Base-by-base conservation (phyloP, 1,140 invertebrate species). In the Papilio aristodemus region DNA sequence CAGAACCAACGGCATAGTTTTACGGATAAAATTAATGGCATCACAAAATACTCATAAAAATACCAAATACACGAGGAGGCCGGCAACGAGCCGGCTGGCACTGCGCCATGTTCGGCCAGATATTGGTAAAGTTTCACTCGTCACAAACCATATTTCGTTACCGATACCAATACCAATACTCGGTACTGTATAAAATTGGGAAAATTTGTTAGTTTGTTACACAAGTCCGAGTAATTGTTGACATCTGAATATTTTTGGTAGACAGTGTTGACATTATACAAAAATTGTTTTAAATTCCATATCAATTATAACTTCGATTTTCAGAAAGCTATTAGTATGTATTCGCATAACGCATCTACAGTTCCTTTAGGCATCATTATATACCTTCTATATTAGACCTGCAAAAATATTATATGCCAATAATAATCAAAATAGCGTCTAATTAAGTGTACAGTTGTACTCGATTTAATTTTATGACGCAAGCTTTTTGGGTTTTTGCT, bases 41-140 rank as follows among this genome's bases (percentile, higher is more conserved):
- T 77, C 73, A 78, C 75, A 79, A 75, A 76, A 76, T 76, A 66
- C 73, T 73, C 69, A 76, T 80, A 83, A 83, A 83, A 83, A 80
- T 76, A 80, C 72, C 74, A 74, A 60, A 69, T 72, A 58, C 57
- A 74, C 68, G 63, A 69, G 71, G 73, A 71, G n/a, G 59, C 71
- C 71, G 72, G 70, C 71, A 43, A 57, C 69, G 72, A 76, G 69
- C 72, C 69, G 64, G 74, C 70, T 83, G 80, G 80, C 80, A 69
- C 62, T 17, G 7, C 25, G 63, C 63, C 63, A 66, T 46, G 27
- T 66, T 41, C 60, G 50, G 76, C 78, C 80, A 83, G 75, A 80
- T 73, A 80, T 78, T 77, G 71, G 73, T 78, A 78, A 77, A 77
- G 76, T 80, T 77, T 73, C 63, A 66, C 73, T 71, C 71, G 66